These are phyloP conservation scores for Helobdella robusta DNA, from an alignment of 2,888 invertebrate genomes.

Conservation along the genomic window DNA sequence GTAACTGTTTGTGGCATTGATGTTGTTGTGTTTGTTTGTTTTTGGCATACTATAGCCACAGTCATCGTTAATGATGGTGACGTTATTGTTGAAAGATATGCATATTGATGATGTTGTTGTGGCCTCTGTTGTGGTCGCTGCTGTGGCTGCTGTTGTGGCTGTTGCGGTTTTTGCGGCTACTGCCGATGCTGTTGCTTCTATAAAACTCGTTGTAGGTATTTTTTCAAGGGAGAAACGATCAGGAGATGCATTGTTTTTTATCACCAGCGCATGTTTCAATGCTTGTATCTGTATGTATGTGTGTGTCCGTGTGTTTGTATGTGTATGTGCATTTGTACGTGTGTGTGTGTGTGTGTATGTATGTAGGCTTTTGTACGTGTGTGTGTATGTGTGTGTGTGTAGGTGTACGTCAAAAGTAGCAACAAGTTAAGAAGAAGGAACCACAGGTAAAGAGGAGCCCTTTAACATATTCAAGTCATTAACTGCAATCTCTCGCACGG, in stretches of 20 bases:
- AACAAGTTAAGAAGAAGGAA: not conserved
- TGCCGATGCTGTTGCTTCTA: too few relatives aligned
- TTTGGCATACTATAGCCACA: too few relatives aligned
- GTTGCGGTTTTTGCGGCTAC: not conserved
- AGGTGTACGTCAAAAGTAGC: conserved; percentile 3
- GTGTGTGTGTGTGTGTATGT: not conserved
- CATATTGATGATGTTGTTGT: not conserved
- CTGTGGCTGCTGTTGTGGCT: not conserved
- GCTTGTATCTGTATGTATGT: not conserved
- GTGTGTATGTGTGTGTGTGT: not conserved
- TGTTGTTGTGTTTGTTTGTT: too few relatives aligned
- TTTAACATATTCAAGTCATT: too few relatives aligned
- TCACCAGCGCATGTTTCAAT: not conserved
- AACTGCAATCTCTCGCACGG: too few relatives aligned
- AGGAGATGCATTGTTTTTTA: too few relatives aligned
- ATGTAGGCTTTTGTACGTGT: conserved; percentile 2
- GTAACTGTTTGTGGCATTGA: not conserved
- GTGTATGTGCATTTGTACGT: not conserved
- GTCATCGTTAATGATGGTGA: too few relatives aligned
- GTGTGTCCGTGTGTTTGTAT: not conserved
- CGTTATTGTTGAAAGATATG: too few relatives aligned
- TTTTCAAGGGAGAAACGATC: too few relatives aligned
- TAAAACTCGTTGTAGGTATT: too few relatives aligned
- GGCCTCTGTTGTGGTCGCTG: not conserved
- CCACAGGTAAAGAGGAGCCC: too few relatives aligned